Percentiles rank a stretch among this genome's conserved stretches.
These are phyloP conservation scores for Gambusia yucatana DNA, from an alignment of 2,797 vertebrate species.

Conservation along the genomic window DNA sequence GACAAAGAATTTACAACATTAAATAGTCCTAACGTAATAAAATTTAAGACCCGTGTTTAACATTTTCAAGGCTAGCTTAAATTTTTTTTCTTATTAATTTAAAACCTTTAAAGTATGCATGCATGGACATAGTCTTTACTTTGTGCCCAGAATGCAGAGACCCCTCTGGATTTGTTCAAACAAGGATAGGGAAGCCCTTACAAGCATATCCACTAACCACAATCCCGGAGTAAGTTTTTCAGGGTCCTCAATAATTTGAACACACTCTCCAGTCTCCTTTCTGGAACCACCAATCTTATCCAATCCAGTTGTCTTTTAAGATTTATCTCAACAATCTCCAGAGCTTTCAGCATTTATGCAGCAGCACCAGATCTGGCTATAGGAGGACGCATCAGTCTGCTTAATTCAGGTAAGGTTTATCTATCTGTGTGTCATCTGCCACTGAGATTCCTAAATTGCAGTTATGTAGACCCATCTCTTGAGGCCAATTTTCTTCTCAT, in stretches of 20 bases:
- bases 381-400: not conserved
- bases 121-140: no score
- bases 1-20: no score
- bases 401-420: not conserved
- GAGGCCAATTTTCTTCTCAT: not conserved
- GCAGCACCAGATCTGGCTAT: not conserved
- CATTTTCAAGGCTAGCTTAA: no score
- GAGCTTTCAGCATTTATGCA: not conserved
- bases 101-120: no score
- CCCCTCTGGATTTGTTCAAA: not conserved
- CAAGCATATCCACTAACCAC: not conserved
- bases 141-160: not conserved
- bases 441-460: not conserved
- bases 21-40: no score
- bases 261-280: not conserved
- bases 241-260: not conserved
- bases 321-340: not conserved
- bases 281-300: not conserved
- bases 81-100: no score
- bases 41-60: no score
- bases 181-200: not conserved
- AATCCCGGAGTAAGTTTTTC: not conserved
- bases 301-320: not conserved
- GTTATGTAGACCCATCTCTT: not conserved
- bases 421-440: not conserved